These are phyloP conservation scores for Chirona hameri DNA, from an alignment of 2,888 invertebrate genomes.

Conservation along the genomic window DNA sequence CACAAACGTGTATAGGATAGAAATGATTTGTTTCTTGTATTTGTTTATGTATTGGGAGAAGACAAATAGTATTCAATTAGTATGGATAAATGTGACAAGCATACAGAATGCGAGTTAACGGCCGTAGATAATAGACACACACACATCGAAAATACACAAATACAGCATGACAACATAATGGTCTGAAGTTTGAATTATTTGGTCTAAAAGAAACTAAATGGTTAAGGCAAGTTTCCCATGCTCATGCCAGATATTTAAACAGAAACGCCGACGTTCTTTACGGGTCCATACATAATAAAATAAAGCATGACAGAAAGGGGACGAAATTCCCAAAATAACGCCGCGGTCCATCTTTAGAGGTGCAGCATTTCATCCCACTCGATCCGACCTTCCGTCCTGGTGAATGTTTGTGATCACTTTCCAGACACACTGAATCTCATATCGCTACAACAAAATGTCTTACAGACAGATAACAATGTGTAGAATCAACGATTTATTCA, in stretches of 20 bases:
- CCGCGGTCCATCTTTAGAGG: background rate
- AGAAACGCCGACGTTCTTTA: background rate
- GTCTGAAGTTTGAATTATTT: background rate
- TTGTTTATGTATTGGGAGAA: too few relatives aligned
- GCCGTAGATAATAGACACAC: background rate
- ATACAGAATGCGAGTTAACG: background rate
- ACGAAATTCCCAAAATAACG: background rate
- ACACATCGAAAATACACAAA: background rate
- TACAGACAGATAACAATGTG: too few relatives aligned
- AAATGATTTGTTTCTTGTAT: too few relatives aligned
- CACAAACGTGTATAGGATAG: background rate
- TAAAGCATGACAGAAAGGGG: background rate
- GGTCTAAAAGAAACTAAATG: background rate
- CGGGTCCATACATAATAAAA: background rate
- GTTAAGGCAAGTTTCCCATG: background rate
- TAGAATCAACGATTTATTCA: too few relatives aligned
- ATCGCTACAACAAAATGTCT: too few relatives aligned
- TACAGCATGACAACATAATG: background rate
- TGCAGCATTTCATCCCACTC: too few relatives aligned
- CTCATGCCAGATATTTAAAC: background rate
- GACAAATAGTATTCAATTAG: too few relatives aligned
- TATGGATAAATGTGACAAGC: too few relatives aligned
- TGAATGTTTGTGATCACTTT: too few relatives aligned
- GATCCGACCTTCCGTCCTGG: too few relatives aligned
- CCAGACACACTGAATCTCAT: too few relatives aligned